Conservation (phyloP, 2,888 invertebrate species). For the Torymus auratus region DNA sequence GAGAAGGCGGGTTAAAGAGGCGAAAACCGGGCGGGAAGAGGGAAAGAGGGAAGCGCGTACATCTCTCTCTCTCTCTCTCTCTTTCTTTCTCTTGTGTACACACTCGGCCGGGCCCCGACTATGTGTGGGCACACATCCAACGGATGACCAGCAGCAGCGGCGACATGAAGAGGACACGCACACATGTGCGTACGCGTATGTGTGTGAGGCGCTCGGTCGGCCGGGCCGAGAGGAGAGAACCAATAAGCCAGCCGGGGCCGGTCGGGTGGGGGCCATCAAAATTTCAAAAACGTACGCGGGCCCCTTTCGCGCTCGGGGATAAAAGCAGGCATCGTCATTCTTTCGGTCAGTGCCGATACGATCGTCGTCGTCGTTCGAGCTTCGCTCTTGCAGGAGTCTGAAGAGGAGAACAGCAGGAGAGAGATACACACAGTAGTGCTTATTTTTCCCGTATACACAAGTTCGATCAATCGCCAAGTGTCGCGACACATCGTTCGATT, state of each 20-base stretch:
- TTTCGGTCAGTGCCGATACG: conserved; percentile 76
- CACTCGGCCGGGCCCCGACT: neutral
- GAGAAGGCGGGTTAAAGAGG: conserved; percentile 20
- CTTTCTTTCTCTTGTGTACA: conserved; percentile 44
- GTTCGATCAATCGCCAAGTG: conserved; percentile 19
- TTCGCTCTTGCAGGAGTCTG: neutral
- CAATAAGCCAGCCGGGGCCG: conserved; percentile 61
- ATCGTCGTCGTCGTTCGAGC: conserved; percentile 69
- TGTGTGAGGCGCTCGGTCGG: conserved; percentile 20
- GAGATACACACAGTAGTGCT: neutral
- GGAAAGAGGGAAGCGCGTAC: conserved; percentile 33
- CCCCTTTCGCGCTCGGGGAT: conserved; percentile 76
- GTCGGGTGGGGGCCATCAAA: conserved; percentile 76
- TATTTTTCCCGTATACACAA: too few relatives aligned
- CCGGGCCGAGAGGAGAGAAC: conserved; percentile 58
- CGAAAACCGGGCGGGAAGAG: neutral
- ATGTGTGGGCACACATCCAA: neutral
- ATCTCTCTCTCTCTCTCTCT: conserved; percentile 9
- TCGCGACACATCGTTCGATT: neutral
- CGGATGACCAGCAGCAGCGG: conserved; percentile 52
- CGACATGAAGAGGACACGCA: conserved; percentile 52
- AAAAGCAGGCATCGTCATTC: conserved; percentile 77
- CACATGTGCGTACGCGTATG: neutral
- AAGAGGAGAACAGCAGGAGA: neutral
- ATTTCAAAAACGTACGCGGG: conserved; percentile 77